Evolutionary conservation across 2,113 vertebrate genomes (phyloP).

Genomic region (Ia io): DNA sequence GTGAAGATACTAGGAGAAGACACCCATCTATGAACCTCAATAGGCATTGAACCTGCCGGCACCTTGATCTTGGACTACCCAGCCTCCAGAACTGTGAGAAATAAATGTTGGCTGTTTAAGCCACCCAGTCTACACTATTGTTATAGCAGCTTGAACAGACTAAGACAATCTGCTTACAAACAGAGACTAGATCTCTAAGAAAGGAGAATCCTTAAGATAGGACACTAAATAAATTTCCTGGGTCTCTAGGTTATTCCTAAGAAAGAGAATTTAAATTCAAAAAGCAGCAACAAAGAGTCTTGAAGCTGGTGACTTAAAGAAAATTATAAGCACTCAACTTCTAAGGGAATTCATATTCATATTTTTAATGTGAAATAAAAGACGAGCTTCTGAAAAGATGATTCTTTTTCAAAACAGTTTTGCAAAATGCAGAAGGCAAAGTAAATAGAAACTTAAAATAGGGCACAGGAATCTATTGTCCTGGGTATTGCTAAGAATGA

Average conservation of each 20-base stretch:
- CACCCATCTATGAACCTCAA: neutral
- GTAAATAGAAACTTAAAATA: constrained; percentile 37
- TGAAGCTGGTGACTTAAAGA: neutral
- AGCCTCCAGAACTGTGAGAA: neutral
- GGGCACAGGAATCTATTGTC: neutral
- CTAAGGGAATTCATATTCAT: constrained; percentile 19
- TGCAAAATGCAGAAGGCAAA: constrained; percentile 7
- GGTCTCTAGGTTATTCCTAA: neutral
- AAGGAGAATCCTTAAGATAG: neutral
- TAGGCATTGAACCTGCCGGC: neutral
- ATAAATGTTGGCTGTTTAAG: neutral
- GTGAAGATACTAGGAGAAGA: no score
- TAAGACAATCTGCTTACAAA: neutral
- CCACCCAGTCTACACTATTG: neutral
- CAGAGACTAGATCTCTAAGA: neutral
- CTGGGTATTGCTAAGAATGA: neutral
- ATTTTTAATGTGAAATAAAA: constrained; percentile 47
- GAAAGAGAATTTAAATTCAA: constrained; percentile 2
- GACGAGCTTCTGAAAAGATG: neutral
- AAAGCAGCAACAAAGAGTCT: neutral
- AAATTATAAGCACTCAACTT: constrained; percentile 10
- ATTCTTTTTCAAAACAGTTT: constrained; percentile 12
- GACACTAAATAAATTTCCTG: neutral
- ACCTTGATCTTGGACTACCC: neutral
- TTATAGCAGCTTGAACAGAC: neutral